These are phyloP conservation scores for Allobates femoralis DNA, from an alignment of 2,797 vertebrate species.

Conservation along the genomic window DNA sequence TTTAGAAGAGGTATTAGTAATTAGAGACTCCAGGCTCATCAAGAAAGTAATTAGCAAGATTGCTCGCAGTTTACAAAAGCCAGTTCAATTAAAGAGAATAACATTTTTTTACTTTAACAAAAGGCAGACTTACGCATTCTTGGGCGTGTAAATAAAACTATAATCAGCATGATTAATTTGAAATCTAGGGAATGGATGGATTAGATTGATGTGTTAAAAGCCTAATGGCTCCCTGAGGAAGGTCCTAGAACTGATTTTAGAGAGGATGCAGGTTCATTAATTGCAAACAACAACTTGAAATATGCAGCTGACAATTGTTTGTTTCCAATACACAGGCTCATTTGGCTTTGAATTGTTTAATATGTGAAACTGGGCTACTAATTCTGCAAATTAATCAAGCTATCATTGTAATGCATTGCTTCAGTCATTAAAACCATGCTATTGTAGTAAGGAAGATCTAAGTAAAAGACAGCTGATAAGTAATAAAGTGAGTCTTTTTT, in stretches of 20 bases:
- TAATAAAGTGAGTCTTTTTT: neutral
- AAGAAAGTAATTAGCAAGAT: conserved; percentile 78
- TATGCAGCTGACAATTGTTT: conserved; percentile 52
- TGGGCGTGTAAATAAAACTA: conserved; percentile 80
- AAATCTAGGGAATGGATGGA: conserved; percentile 71
- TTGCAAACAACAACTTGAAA: conserved; percentile 64
- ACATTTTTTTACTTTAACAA: conserved; percentile 77
- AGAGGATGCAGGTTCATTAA: conserved; percentile 66
- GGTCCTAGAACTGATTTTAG: conserved; percentile 63
- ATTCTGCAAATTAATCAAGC: conserved; percentile 45
- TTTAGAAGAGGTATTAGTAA: conserved; percentile 73
- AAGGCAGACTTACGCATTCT: conserved; percentile 73
- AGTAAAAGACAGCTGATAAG: conserved; percentile 12
- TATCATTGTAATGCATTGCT: conserved; percentile 8
- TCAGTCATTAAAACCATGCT: conserved; percentile 8
- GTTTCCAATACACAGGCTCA: conserved; percentile 53
- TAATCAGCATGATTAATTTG: conserved; percentile 80
- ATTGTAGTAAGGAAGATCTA: neutral
- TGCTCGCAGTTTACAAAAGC: conserved; percentile 73
- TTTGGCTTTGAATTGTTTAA: conserved; percentile 47
- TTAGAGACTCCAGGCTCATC: conserved; percentile 76
- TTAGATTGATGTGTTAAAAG: conserved; percentile 72
- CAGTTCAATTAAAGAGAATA: conserved; percentile 77
- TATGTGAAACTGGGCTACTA: conserved; percentile 44
- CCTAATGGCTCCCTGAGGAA: conserved; percentile 67